phyloP scores from a whole-genome alignment of 2,888 invertebrate species.

The Epirrhoe tristata region DNA sequence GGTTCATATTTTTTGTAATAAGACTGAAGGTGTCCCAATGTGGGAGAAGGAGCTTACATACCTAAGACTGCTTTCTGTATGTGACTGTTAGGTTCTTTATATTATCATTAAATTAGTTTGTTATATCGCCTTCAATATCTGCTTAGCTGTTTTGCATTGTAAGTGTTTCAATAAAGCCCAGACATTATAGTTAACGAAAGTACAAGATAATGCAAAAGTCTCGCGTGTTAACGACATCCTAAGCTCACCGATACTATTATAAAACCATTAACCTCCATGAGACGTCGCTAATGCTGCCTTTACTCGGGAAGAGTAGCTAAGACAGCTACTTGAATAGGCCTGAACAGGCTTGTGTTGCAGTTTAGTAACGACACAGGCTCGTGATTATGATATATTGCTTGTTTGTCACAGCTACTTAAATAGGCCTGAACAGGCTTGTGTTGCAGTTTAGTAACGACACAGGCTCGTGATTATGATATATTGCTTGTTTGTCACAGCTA shows the following conservation, averaged over 20 bases:
- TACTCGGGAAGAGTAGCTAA: constrained; percentile 6
- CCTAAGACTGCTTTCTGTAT: too few species aligned
- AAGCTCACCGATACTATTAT: constrained; percentile 24
- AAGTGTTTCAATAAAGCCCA: neutral
- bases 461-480: too few species aligned
- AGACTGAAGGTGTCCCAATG: too few species aligned
- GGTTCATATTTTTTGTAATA: too few species aligned
- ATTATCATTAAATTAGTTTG: too few species aligned
- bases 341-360: neutral
- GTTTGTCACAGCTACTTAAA: neutral
- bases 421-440: neutral
- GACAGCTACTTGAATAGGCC: neutral
- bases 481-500: too few species aligned
- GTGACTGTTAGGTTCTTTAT: too few species aligned
- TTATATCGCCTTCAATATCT: too few species aligned
- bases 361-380: too few species aligned
- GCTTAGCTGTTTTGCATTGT: too few species aligned
- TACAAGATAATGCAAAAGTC: constrained; percentile 2
- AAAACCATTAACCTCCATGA: constrained; percentile 30
- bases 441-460: neutral
- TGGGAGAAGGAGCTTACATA: too few species aligned
- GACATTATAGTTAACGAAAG: neutral
- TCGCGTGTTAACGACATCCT: constrained; percentile 21
- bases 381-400: too few species aligned
- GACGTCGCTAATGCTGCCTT: constrained; percentile 6